Conservation (phyloP, 2,797 vertebrate genomes). For the Fringilla coelebs region DNA sequence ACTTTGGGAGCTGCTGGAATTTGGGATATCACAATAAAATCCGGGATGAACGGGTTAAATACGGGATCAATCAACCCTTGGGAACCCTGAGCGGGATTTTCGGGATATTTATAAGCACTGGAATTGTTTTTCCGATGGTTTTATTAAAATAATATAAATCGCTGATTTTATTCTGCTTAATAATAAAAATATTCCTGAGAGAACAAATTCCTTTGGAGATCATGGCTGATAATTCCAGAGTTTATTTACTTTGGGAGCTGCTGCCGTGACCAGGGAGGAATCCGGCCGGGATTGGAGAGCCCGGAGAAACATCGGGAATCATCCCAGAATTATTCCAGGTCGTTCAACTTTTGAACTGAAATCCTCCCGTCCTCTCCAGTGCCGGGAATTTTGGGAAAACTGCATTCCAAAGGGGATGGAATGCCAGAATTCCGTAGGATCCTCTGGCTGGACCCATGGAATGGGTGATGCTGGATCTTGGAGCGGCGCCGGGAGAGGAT, state of each 20-base stretch:
- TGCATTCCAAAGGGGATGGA: rapidly evolving
- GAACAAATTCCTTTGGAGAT: not conserved
- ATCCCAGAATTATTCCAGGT: not conserved
- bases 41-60: not conserved
- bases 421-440: not conserved
- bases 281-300: not conserved
- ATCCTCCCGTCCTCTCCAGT: rapidly evolving
- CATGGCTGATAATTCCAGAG: not conserved
- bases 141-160: not conserved
- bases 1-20: not conserved
- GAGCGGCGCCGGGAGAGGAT: not conserved
- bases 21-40: not conserved
- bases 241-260: not conserved
- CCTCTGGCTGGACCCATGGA: not conserved
- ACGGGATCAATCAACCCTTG: not conserved
- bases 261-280: not conserved
- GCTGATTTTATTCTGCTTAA: not conserved
- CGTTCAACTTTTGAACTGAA: not conserved
- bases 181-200: not conserved
- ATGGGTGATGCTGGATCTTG: rapidly evolving
- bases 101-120: constrained; percentile 7
- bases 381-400: not conserved
- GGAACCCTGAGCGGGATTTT: not conserved
- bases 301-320: not conserved
- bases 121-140: not conserved